Evolutionary conservation across 2,888 invertebrate genomes (phyloP).

Genomic region (Hipparchia semele): DNA sequence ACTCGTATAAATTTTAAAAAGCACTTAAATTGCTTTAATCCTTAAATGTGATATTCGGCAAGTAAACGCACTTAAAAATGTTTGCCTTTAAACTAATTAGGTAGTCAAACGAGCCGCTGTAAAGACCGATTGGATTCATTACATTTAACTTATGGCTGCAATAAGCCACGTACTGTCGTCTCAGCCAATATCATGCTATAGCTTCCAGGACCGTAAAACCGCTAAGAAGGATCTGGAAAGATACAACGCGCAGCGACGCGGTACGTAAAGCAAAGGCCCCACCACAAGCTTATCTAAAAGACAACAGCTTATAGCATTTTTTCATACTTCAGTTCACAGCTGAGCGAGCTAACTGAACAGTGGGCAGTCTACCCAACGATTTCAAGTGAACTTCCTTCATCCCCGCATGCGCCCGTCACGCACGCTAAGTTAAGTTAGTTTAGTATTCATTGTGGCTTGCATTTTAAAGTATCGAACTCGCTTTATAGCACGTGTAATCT

Average conservation of each 20-base stretch:
- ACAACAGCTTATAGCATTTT: too few relatives aligned
- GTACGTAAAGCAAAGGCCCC: too few relatives aligned
- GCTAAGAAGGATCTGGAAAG: conserved; percentile 50
- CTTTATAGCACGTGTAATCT: too few relatives aligned
- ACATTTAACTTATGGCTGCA: conserved; percentile 44
- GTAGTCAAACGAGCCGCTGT: conserved; percentile 58
- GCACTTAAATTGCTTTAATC: conserved; percentile 3
- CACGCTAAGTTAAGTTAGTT: too few relatives aligned
- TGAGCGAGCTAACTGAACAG: too few relatives aligned
- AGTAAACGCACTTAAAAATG: conserved; percentile 37
- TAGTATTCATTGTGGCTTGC: too few relatives aligned
- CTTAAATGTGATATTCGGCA: conserved; percentile 10
- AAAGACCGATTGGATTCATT: conserved; percentile 52
- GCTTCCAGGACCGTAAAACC: conserved; percentile 49
- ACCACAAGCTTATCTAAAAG: too few relatives aligned
- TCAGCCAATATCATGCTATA: conserved; percentile 18
- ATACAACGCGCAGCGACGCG: background rate
- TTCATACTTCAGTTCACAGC: too few relatives aligned
- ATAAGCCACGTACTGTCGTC: conserved; percentile 15
- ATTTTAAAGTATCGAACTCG: too few relatives aligned
- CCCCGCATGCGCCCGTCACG: too few relatives aligned
- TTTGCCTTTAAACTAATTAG: conserved; percentile 59
- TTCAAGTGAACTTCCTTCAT: too few relatives aligned
- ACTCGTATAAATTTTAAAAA: background rate
- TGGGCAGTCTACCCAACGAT: too few relatives aligned